Evolutionary conservation across 1,140 invertebrate genomes (phyloP).

Genomic region (Drosophila nigrodunni): DNA sequence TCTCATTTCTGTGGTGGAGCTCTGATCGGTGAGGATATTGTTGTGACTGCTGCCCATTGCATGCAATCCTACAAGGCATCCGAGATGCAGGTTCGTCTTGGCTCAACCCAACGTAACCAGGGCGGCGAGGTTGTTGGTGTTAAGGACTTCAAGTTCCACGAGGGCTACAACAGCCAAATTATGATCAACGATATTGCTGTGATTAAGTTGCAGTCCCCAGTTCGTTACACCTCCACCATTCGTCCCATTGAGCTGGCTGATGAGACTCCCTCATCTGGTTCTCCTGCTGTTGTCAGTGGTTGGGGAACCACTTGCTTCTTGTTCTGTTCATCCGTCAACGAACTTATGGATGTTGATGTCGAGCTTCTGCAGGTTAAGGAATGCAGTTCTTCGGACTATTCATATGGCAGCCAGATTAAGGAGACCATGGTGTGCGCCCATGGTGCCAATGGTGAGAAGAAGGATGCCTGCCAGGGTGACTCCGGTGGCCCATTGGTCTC

Average conservation of each 20-base stretch:
- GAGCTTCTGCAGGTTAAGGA: conserved; percentile 31
- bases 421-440: conserved; percentile 86
- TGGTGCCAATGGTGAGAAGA: conserved; percentile 83
- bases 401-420: conserved; percentile 75
- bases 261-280: conserved; percentile 50
- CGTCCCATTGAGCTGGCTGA: conserved; percentile 50
- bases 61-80: conserved; percentile 52
- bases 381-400: conserved; percentile 39
- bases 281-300: conserved; percentile 64
- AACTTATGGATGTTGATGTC: conserved; percentile 45
- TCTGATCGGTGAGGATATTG: conserved; percentile 84
- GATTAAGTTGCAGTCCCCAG: conserved; percentile 78
- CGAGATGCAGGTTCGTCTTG: conserved; percentile 64
- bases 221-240: conserved; percentile 46
- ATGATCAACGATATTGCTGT: conserved; percentile 86
- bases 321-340: conserved; percentile 41
- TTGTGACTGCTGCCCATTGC: conserved; percentile 88
- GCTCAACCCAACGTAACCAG: conserved; percentile 51
- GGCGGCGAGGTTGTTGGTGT: conserved; percentile 66
- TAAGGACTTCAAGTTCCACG: conserved; percentile 58
- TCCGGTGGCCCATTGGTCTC: conserved; percentile 84
- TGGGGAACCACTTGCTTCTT: conserved; percentile 74
- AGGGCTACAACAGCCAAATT: conserved; percentile 61
- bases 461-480: conserved; percentile 86
- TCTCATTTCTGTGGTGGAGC: conserved; percentile 87